Conservation (phyloP, 1,140 invertebrate genomes). For the Cotesia glomerata region DNA sequence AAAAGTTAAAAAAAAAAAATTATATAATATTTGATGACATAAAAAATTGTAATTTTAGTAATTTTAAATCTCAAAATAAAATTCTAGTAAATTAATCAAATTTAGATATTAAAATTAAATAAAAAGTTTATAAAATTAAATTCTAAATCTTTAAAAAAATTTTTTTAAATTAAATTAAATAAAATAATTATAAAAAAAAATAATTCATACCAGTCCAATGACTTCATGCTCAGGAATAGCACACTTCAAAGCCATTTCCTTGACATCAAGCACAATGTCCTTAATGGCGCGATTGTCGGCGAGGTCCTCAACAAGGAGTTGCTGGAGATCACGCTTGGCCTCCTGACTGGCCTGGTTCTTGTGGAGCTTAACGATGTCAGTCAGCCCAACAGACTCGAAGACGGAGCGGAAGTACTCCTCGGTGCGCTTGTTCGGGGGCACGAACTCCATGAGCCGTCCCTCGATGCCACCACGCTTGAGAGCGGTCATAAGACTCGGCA, state of each 20-base stretch:
- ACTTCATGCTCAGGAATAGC: slow-evolving; percentile 89
- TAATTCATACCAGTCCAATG: slow-evolving; percentile 73
- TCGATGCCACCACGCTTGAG: slow-evolving; percentile 91
- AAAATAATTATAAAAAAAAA: too few relatives aligned
- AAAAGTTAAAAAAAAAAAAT: too few relatives aligned
- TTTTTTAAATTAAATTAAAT: too few relatives aligned
- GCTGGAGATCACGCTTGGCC: slow-evolving; percentile 81
- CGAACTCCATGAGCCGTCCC: slow-evolving; percentile 86
- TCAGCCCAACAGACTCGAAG: slow-evolving; percentile 85
- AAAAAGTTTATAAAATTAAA: too few relatives aligned
- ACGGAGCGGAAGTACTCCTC: slow-evolving; percentile 85
- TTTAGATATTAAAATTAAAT: too few relatives aligned
- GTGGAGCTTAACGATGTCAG: slow-evolving; percentile 88
- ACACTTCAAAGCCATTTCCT: slow-evolving; percentile 82
- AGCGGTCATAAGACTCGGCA: slow-evolving; percentile 81
- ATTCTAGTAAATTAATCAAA: too few relatives aligned
- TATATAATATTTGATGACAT: too few relatives aligned
- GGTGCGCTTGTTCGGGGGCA: slow-evolving; percentile 90
- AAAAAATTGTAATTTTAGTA: too few relatives aligned
- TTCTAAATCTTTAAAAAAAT: too few relatives aligned
- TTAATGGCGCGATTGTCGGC: slow-evolving; percentile 80
- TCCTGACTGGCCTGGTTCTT: slow-evolving; percentile 88
- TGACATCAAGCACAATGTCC: slow-evolving; percentile 82
- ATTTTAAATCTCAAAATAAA: too few relatives aligned
- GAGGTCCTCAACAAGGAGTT: slow-evolving; percentile 79